A percentile compares a stretch with the other conserved stretches of the same genome.
These are phyloP conservation scores for Congeria kusceri DNA, from an alignment of 2,888 invertebrate genomes.

Conservation along the genomic window DNA sequence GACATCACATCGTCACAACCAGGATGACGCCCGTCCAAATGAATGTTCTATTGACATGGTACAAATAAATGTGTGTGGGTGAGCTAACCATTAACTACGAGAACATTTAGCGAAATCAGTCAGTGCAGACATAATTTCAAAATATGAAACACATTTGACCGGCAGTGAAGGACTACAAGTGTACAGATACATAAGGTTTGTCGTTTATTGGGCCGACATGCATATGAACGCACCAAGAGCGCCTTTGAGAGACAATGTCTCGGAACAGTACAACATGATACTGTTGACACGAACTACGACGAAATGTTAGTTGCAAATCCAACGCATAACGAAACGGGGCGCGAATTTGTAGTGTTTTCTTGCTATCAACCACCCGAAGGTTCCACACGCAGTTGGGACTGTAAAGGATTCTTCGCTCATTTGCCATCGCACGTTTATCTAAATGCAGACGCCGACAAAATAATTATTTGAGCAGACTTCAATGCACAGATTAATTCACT, in stretches of 20 bases:
- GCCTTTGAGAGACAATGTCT: no score
- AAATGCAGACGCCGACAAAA: neutral
- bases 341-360: neutral
- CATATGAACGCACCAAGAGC: neutral
- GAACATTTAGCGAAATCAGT: neutral
- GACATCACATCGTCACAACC: neutral
- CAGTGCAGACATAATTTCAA: neutral
- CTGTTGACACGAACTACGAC: neutral
- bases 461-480: neutral
- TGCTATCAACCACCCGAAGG: neutral
- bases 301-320: neutral
- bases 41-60: neutral
- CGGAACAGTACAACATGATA: neutral
- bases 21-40: neutral
- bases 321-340: neutral
- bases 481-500: neutral
- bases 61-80: no score
- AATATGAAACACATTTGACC: neutral
- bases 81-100: no score
- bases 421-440: neutral
- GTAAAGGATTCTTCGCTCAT: neutral
- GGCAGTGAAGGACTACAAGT: neutral
- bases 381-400: neutral
- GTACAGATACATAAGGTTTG: neutral
- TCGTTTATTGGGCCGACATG: neutral